Percentiles rank a stretch among this genome's conserved stretches.
These are phyloP conservation scores for Daubentonia madagascariensis DNA, from an alignment of 2,113 vertebrate genomes.

Conservation along the genomic window DNA sequence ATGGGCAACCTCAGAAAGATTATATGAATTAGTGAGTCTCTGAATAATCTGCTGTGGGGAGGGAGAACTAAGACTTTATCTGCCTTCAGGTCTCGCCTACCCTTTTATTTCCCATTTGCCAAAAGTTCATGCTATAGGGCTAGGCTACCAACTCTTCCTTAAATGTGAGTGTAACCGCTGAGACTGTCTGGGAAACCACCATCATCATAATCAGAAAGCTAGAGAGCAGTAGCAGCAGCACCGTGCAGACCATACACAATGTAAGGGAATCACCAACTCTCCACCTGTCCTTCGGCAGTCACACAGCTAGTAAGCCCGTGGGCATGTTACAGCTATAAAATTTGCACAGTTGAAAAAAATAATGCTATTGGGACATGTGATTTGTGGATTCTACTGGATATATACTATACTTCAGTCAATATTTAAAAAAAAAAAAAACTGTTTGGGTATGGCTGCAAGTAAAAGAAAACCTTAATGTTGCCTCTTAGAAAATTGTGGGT, in stretches of 20 bases:
- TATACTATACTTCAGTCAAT: neutral
- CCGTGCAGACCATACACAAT: neutral
- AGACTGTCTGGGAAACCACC: neutral
- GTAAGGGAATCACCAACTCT: accelerated
- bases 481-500: neutral
- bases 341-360: neutral
- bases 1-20: neutral
- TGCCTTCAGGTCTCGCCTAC: neutral
- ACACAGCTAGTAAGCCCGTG: neutral
- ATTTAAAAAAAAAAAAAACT: neutral
- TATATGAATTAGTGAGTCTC: neutral
- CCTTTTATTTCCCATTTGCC: neutral
- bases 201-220: accelerated
- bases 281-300: neutral
- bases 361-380: neutral
- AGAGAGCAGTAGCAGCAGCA: no score
- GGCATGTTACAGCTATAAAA: neutral
- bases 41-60: neutral
- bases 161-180: neutral
- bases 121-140: neutral
- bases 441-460: neutral
- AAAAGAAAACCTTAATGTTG: no score
- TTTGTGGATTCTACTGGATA: neutral
- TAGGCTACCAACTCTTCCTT: no score
- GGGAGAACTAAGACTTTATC: neutral